Conservation (phyloP, 2,113 vertebrate species). For the Chloropsis hardwickii region DNA sequence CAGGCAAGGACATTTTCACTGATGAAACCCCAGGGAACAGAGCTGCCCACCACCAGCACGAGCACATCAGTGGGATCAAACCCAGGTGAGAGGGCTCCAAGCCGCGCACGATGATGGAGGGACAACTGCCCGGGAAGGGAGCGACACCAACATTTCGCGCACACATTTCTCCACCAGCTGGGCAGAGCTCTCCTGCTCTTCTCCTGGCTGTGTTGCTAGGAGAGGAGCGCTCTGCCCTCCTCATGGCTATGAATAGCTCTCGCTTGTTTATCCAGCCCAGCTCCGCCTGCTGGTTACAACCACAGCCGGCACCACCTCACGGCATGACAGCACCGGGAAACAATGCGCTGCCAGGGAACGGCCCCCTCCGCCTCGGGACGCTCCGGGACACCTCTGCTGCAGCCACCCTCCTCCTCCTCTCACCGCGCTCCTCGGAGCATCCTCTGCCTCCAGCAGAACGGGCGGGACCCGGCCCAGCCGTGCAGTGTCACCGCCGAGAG, state of each 20-base stretch:
- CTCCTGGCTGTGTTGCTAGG: slow-evolving; percentile 68
- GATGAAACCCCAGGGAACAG: neutral
- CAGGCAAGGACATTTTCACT: neutral
- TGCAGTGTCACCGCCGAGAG: fast-evolving
- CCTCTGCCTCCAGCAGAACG: neutral
- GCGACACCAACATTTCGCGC: neutral
- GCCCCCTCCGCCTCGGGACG: neutral
- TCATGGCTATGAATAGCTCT: slow-evolving; percentile 61
- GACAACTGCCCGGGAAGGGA: neutral
- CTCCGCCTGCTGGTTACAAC: slow-evolving; percentile 68
- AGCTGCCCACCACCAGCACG: neutral
- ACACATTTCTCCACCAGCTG: slow-evolving; percentile 3
- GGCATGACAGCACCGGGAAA: slow-evolving; percentile 33
- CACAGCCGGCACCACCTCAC: slow-evolving; percentile 50
- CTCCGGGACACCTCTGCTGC: neutral
- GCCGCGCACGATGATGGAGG: neutral
- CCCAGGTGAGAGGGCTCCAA: neutral
- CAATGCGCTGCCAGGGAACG: slow-evolving; percentile 10
- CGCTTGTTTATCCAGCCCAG: slow-evolving; percentile 58
- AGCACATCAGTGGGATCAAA: neutral
- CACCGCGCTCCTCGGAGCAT: fast-evolving
- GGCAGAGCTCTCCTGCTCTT: slow-evolving; percentile 55
- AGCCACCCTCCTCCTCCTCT: neutral
- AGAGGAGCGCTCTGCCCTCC: slow-evolving; percentile 61
- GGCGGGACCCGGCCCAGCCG: neutral